phyloP scores from a whole-genome alignment of 2,113 vertebrate genomes.

The Terrapene triunguis region DNA sequence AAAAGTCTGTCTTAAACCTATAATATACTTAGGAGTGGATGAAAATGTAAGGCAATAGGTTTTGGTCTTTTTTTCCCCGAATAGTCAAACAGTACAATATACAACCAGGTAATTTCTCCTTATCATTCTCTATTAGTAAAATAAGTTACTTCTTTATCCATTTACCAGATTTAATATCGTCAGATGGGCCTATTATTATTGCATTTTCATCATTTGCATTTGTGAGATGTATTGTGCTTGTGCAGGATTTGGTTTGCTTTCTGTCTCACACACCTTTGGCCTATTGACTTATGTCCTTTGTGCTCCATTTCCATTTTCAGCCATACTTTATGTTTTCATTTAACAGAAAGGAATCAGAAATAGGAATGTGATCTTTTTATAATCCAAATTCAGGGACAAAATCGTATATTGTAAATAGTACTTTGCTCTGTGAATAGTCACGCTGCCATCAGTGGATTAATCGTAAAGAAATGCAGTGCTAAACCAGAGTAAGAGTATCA shows the following conservation, averaged over 20 bases:
- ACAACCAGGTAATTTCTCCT: background rate
- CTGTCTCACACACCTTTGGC: background rate
- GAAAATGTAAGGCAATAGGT: background rate
- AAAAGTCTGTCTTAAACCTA: background rate
- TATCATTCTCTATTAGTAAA: background rate
- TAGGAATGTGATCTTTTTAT: background rate
- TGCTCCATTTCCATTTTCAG: constrained; percentile 16
- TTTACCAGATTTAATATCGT: constrained; percentile 30
- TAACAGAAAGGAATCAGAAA: constrained; percentile 11
- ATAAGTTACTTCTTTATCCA: background rate
- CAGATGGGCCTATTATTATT: constrained; percentile 10
- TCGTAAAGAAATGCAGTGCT: background rate
- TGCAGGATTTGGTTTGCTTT: constrained; percentile 14
- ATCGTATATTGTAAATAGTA: background rate
- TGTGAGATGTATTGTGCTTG: background rate
- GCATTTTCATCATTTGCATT: constrained; percentile 20
- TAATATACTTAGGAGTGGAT: background rate
- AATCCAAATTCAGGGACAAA: background rate
- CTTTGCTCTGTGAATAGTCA: background rate
- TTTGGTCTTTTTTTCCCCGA: background rate
- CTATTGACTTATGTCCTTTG: constrained; percentile 5
- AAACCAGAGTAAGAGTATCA: background rate
- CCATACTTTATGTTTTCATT: constrained; percentile 10
- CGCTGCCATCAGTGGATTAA: background rate
- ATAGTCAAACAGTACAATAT: background rate